Base-by-base conservation (phyloP, 2,888 invertebrate genomes). In the Lycophotia porphyrea region DNA sequence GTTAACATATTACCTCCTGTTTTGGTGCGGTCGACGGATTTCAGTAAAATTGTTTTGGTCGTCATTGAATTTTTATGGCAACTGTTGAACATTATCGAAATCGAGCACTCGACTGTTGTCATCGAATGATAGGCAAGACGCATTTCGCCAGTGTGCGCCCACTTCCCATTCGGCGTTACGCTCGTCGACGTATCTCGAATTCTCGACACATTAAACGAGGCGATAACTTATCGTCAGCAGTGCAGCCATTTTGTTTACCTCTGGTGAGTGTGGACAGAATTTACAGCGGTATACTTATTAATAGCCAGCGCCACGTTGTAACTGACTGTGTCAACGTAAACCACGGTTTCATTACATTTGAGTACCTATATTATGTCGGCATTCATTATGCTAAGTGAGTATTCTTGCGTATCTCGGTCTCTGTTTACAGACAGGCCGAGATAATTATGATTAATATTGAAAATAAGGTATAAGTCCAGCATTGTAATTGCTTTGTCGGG, bases 181-280 rank as follows among this genome's bases (percentile, higher is more conserved):
- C 75, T 73, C 65, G 77, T 78, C 78, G 76, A 84, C 83, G 82
- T 86, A 87, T 89, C 86, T 88, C 82, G 83, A 82, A 86, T 87
- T 89, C 86, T 88, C 82, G 83, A 82, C 75, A 84, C 83, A 84
- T 82, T 85, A 84, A 84, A 87, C 82, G 79, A 77, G 80, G 79
- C 86, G 89, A 91, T 91, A 91, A 85, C 74, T 81, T 89, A 88
- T 91, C 90, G 82, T 84, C 73, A 72, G 76, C 79, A 60, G 71
- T 86, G 89, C 88, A 87, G 88, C 90, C 89, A 90, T 91, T 90
- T 91, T 91, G 89, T 88, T 87, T 86, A 87, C 78, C 78, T 84
- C 81, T 80, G 76, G 68, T 65, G 76, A 80, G 72, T 76, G 78
- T 80, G 74, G 75, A 76, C 78, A 72, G 74, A 84, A 82, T 84